These are phyloP conservation scores for Protophormia terraenovae DNA, from an alignment of 2,888 invertebrate genomes.

Conservation along the genomic window DNA sequence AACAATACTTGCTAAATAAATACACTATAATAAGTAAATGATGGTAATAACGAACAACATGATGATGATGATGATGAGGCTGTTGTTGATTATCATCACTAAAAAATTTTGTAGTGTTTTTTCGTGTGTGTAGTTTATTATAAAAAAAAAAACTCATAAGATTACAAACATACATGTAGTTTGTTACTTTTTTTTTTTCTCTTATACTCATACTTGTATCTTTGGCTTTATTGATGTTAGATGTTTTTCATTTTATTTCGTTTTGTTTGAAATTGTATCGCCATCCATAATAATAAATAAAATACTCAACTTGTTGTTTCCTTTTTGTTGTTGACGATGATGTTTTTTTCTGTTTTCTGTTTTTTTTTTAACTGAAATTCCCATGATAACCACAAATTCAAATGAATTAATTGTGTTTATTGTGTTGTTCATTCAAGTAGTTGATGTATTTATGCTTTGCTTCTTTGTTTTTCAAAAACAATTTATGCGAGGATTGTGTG, in stretches of 20 bases:
- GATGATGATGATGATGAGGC: background rate
- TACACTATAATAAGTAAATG: background rate
- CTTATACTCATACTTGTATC: slow-evolving; percentile 5
- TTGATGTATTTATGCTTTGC: background rate
- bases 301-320: slow-evolving; percentile 6
- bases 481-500: slow-evolving; percentile 4
- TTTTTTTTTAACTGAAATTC: slow-evolving; percentile 29
- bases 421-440: slow-evolving; percentile 27
- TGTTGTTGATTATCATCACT: slow-evolving; percentile 25
- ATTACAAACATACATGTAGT: background rate
- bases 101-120: slow-evolving; percentile 12
- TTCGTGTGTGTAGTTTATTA: background rate
- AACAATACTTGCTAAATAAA: background rate
- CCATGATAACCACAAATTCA: slow-evolving; percentile 56
- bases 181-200: background rate
- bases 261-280: slow-evolving; percentile 15
- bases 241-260: background rate
- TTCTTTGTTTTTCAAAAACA: background rate
- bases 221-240: slow-evolving; percentile 14
- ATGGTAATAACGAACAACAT: background rate
- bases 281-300: slow-evolving; percentile 27
- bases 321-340: background rate
- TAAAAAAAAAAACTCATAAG: slow-evolving; percentile 26
- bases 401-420: slow-evolving; percentile 46
- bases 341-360: background rate